Conservation (phyloP, 2,113 vertebrate genomes). For the Notarius lentiginosus region DNA sequence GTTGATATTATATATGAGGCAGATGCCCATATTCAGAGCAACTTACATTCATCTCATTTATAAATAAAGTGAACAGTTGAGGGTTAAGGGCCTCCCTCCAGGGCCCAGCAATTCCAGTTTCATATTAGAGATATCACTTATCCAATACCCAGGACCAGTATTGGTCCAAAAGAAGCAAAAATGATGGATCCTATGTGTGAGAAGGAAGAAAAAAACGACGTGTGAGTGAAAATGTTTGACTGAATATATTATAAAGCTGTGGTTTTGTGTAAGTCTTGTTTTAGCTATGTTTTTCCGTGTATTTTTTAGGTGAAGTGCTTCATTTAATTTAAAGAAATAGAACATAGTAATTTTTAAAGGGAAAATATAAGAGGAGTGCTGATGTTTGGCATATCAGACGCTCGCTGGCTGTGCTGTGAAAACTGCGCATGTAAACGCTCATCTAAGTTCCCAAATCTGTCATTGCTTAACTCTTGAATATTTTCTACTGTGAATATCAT, state of each 20-base stretch:
- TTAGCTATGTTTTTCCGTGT: not conserved
- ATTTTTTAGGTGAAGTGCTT: not conserved
- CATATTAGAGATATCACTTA: not conserved
- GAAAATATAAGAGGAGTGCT: not conserved
- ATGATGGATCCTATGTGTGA: not conserved
- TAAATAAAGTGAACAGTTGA: no score
- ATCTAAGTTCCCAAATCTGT: no score
- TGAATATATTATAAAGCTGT: not conserved
- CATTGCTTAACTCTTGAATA: no score
- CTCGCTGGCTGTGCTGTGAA: no score
- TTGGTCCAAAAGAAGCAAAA: not conserved
- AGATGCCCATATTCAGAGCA: no score
- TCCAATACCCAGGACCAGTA: not conserved
- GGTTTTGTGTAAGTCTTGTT: not conserved
- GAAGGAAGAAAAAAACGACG: no score
- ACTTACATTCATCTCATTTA: no score
- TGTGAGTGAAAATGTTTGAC: not conserved
- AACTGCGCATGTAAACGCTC: no score
- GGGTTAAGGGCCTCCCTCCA: no score
- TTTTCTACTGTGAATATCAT: no score
- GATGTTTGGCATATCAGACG: not conserved
- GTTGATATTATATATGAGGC: not conserved
- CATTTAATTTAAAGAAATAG: not conserved
- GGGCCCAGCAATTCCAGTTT: no score
- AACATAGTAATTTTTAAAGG: not conserved